Evolutionary conservation across 2,888 invertebrate species (phyloP).

Genomic region (Graphium colonna): DNA sequence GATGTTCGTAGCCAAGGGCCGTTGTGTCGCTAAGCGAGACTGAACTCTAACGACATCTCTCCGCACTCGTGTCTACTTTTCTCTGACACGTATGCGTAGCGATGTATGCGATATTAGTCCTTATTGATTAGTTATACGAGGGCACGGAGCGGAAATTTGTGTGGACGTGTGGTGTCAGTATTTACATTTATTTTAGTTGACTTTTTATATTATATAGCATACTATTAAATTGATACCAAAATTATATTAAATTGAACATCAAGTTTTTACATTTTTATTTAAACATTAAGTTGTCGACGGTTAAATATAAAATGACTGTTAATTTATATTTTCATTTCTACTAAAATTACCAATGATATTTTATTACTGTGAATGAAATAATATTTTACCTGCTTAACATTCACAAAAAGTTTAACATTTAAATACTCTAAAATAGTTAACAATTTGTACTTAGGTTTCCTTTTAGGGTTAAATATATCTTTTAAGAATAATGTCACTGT

Average conservation of each 20-base stretch:
- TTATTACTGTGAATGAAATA: too few species aligned
- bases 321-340: too few species aligned
- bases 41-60: slow-evolving; percentile 3
- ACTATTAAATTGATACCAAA: too few species aligned
- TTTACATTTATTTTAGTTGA: background rate
- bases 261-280: too few species aligned
- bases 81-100: background rate
- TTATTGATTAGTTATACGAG: background rate
- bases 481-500: background rate
- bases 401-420: background rate
- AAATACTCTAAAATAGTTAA: background rate
- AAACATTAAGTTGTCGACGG: too few species aligned
- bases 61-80: background rate
- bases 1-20: slow-evolving; percentile 13
- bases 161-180: background rate
- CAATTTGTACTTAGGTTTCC: background rate
- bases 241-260: too few species aligned
- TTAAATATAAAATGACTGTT: too few species aligned
- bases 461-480: background rate
- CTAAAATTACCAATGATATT: too few species aligned
- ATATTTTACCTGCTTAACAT: too few species aligned
- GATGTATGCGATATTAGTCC: background rate
- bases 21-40: slow-evolving; percentile 1
- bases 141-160: background rate
- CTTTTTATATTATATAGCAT: background rate